phyloP scores from a whole-genome alignment of 92 coral and sea anemone genomes.

The Palythoa grandiflora region DNA sequence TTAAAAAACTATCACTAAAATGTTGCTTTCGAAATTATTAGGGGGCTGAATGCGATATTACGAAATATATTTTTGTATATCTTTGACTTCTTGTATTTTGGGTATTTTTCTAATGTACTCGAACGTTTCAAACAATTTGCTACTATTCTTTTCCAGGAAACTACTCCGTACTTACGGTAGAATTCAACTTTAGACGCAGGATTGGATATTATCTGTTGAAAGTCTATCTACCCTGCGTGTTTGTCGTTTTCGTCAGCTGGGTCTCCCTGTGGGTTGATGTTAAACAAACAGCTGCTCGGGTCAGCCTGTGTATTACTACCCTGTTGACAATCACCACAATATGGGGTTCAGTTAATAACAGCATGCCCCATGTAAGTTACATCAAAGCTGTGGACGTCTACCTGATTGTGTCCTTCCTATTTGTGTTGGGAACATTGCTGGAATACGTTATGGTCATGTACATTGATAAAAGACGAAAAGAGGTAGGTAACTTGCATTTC shows the following conservation, averaged over 20 bases:
- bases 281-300: slow-evolving; percentile 85
- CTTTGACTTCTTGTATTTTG: too few relatives aligned
- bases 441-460: slow-evolving; percentile 75
- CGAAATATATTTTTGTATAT: too few relatives aligned
- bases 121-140: background rate
- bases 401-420: slow-evolving; percentile 81
- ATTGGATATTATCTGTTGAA: slow-evolving; percentile 83
- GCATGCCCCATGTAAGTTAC: slow-evolving; percentile 90
- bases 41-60: too few relatives aligned
- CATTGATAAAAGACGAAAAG: slow-evolving; percentile 22
- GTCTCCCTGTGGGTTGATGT: slow-evolving; percentile 90
- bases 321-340: slow-evolving; percentile 87
- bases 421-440: slow-evolving; percentile 80
- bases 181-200: slow-evolving; percentile 83
- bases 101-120: too few relatives aligned
- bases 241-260: slow-evolving; percentile 89
- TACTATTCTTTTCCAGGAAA: slow-evolving; percentile 27
- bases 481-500: background rate
- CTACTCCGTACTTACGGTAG: slow-evolving; percentile 66
- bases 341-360: slow-evolving; percentile 85
- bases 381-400: slow-evolving; percentile 90
- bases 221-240: slow-evolving; percentile 86
- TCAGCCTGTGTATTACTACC: slow-evolving; percentile 83
- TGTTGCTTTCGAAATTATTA: too few relatives aligned
- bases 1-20: too few relatives aligned